Percentiles rank a stretch among this genome's conserved stretches.
Evolutionary conservation across 2,113 vertebrate species (phyloP).

Genomic region (Aphelocoma coerulescens): DNA sequence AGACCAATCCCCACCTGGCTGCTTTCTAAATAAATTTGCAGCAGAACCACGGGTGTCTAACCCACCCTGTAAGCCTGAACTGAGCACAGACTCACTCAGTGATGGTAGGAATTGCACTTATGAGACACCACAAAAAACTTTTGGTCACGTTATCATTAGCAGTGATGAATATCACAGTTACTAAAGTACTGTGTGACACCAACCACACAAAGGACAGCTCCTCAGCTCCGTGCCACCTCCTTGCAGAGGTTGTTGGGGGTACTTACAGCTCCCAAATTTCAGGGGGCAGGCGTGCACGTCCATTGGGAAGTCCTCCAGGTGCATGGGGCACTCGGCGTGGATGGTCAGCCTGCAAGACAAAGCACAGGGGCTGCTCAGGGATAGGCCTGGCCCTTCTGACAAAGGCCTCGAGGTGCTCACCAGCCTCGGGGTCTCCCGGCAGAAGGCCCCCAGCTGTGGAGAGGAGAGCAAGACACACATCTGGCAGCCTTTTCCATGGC

Average conservation of each 20-base stretch:
- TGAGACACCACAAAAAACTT: background rate
- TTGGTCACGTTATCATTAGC: background rate
- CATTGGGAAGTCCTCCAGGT: conserved; percentile 98
- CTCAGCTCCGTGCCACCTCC: background rate
- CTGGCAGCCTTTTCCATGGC: background rate
- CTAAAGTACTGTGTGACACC: background rate
- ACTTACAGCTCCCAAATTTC: conserved; percentile 99
- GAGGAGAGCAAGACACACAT: background rate
- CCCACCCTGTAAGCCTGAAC: background rate
- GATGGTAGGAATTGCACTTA: background rate
- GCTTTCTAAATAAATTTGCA: background rate
- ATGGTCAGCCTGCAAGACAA: conserved; percentile 85
- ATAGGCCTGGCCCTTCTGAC: background rate
- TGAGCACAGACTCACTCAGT: background rate
- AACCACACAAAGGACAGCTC: background rate
- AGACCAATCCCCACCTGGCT: rapidly evolving
- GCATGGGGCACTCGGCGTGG: conserved; percentile 98
- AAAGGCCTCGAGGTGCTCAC: background rate
- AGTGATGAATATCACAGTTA: background rate
- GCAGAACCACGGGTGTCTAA: background rate
- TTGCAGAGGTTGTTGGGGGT: background rate
- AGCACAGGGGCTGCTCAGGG: background rate
- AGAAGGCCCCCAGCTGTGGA: background rate
- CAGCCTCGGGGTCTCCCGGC: background rate
- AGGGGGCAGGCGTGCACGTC: conserved; percentile 95